Evolutionary conservation across 1,140 invertebrate species (phyloP).

Genomic region (Portunus trituberculatus): DNA sequence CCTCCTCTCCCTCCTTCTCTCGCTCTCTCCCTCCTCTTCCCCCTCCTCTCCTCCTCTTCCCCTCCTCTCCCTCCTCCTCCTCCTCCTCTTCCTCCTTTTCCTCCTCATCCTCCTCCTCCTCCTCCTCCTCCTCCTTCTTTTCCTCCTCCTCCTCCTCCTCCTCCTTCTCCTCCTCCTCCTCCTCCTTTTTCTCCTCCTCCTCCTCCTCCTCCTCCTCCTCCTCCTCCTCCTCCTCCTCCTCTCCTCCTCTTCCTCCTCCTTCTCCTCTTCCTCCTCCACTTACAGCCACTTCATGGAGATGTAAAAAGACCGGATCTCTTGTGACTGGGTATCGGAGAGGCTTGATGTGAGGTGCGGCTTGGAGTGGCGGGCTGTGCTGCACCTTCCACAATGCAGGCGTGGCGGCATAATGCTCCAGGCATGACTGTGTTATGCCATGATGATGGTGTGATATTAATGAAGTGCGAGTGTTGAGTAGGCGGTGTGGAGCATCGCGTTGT

Average conservation of each 20-base stretch:
- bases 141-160: not conserved
- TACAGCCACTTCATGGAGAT: no score
- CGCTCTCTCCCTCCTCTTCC: not conserved
- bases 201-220: not conserved
- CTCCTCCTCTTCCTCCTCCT: not conserved
- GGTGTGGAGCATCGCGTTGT: no score
- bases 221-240: not conserved
- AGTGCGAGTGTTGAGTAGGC: no score
- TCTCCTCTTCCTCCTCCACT: not conserved
- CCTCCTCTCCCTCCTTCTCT: not conserved
- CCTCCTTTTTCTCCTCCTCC: not conserved
- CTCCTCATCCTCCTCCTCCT: not conserved
- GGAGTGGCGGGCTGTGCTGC: no score
- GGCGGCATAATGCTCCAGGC: no score
- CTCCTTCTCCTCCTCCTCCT: not conserved
- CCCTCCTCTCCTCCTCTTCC: not conserved
- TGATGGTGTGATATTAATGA: no score
- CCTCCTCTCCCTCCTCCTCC: not conserved
- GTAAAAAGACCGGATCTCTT: no score
- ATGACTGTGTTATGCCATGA: no score
- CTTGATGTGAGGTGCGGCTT: no score
- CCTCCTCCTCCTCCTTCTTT: not conserved
- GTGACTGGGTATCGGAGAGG: no score
- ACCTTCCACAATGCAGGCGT: no score
- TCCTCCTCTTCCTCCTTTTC: not conserved